Evolutionary conservation across 1,140 invertebrate species (phyloP).

Genomic region (Drosophila subpulchrella): DNA sequence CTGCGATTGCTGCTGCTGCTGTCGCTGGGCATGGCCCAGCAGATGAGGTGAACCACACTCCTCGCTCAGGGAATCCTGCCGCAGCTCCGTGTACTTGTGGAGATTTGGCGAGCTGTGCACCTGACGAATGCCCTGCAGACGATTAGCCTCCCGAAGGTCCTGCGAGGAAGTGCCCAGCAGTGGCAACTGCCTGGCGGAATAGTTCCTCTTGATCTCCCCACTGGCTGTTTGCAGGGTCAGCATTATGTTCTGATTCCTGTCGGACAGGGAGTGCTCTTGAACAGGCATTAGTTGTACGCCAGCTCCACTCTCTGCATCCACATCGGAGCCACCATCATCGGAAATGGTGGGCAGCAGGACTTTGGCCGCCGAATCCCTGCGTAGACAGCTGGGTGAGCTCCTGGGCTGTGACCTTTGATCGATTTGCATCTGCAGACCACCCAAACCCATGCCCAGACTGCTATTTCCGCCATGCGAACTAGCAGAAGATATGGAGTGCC

Average conservation of each 20-base stretch:
- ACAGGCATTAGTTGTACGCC: conserved; percentile 55
- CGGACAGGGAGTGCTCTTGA: conserved; percentile 55
- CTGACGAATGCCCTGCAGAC: conserved; percentile 74
- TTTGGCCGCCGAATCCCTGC: conserved; percentile 78
- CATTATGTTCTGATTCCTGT: conserved; percentile 77
- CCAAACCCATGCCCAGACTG: conserved; percentile 26
- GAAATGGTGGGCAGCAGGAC: conserved; percentile 78
- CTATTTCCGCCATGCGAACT: conserved; percentile 69
- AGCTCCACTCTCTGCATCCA: conserved; percentile 50
- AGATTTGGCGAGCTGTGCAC: conserved; percentile 83
- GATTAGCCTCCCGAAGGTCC: conserved; percentile 60
- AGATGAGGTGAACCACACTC: conserved; percentile 64
- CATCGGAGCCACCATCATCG: conserved; percentile 74
- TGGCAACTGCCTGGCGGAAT: conserved; percentile 74
- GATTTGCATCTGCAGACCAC: conserved; percentile 82
- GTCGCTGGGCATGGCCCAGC: conserved; percentile 64
- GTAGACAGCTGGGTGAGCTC: conserved; percentile 67
- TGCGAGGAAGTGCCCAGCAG: conserved; percentile 74
- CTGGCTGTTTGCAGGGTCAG: conserved; percentile 74
- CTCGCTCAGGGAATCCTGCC: conserved; percentile 52
- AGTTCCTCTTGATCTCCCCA: conserved; percentile 80
- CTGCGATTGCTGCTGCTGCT: conserved; percentile 47
- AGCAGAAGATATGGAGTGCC: conserved; percentile 77
- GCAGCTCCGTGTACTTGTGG: conserved; percentile 72
- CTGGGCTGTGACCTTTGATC: conserved; percentile 60